Evolutionary conservation across 92 coral and sea anemone genomes (phyloP).

Genomic region (Epizoanthus stellaris): DNA sequence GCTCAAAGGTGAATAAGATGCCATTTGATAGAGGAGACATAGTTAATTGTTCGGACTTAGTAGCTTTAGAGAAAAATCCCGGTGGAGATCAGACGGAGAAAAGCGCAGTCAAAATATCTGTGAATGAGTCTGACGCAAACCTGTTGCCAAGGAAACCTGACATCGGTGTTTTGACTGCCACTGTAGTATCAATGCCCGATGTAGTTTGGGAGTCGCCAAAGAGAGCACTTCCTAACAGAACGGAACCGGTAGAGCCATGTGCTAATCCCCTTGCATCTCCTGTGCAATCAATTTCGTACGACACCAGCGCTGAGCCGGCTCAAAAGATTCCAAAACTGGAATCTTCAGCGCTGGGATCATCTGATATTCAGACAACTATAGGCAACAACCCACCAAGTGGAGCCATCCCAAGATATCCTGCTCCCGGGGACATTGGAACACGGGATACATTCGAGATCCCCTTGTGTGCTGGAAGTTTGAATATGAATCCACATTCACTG

Average conservation of each 20-base stretch:
- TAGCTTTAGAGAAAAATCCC: neutral
- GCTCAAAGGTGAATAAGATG: neutral
- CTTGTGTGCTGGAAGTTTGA: neutral
- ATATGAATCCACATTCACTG: neutral
- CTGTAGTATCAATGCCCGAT: constrained; percentile 5
- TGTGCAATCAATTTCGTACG: neutral
- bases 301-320: constrained; percentile 3
- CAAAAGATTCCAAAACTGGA: constrained; percentile 30
- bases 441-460: neutral
- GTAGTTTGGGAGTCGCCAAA: constrained; percentile 22
- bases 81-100: neutral
- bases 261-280: neutral
- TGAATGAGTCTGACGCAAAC: neutral
- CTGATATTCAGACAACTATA: neutral
- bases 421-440: neutral
- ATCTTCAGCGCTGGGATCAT: neutral
- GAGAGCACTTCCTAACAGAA: neutral
- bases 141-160: neutral
- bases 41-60: neutral
- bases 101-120: neutral
- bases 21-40: neutral
- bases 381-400: neutral
- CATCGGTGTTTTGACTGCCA: neutral
- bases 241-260: neutral
- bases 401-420: neutral